Evolutionary conservation across 2,797 vertebrate genomes (phyloP), one percentile per base, ranked within the genome.

Genomic region (Falco rusticolus): DNA sequence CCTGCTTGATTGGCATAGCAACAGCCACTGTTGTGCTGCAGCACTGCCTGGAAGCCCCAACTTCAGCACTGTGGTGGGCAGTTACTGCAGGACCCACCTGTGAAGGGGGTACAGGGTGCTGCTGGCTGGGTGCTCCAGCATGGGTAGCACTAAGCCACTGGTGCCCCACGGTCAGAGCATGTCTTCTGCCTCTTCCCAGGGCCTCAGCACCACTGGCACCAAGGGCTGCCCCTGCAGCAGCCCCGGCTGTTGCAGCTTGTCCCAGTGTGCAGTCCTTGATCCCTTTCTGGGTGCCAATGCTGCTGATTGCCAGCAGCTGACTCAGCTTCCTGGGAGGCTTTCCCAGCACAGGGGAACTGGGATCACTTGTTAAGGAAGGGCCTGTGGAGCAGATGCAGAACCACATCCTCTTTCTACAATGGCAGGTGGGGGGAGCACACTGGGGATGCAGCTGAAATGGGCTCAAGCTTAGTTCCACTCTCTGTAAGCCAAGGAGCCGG

Each of bases 91-190:
- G 71, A 76, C 47, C 14, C 37, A 19, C 37, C 37, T 1, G 0
- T 25, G 48, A 56, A 47, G 29, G n/a, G 20, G 19, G 4, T 37
- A 9, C 1, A 0, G 75, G 24, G 28, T 53, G 59, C 79, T 72
- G 70, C 78, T 34, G 70, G 5, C 5, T 34, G 66, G 41, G 24
- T 33, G 65, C 63, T 64, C 47, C 63, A 29, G 48, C 5, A 0
- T 4, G 11, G n/a, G 15, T 7, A 22, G 50, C 88, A 18, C 48
- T 1, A 2, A 76, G 37, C 24, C 4, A 8, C 10, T 64, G 34
- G 34, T 0, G 0, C 39, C 33, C 63, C 24, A 13, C 0, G 3
- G 59, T 14, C 3, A 0, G 53, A 33, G 33, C 0, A 0, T 8
- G 5, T 29, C 70, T 48, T 29, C 70, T 48, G 63, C 48, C 48